Conservation (phyloP, 2,888 invertebrate species). For the Bursaphelenchus okinawaensis region DNA sequence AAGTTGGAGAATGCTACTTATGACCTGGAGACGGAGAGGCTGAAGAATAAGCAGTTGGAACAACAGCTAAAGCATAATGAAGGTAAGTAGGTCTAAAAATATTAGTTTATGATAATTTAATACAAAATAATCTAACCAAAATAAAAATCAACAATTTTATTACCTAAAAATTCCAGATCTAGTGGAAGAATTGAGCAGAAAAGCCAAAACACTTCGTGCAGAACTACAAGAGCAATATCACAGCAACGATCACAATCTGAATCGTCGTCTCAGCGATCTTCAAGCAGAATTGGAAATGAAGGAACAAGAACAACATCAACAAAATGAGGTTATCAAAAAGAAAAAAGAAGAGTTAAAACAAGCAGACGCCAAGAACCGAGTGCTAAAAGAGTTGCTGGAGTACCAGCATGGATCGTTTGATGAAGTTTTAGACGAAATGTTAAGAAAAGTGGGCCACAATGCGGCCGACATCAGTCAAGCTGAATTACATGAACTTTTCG, state of each 20-base stretch:
- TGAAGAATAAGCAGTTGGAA: constrained; percentile 21
- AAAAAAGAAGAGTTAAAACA: not conserved
- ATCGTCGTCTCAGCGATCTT: not conserved
- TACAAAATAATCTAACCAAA: constrained; percentile 9
- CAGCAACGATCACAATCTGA: not conserved
- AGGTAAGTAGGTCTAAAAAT: constrained; percentile 11
- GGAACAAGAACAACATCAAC: not conserved
- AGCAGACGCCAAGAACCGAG: not conserved
- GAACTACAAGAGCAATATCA: constrained; percentile 23
- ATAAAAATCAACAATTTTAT: no score
- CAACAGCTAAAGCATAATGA: constrained; percentile 3
- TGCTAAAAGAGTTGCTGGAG: not conserved
- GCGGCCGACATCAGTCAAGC: constrained; percentile 28
- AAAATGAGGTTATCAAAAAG: not conserved
- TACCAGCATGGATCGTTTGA: constrained; percentile 5
- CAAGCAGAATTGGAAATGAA: not conserved
- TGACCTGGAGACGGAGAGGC: constrained; percentile 13
- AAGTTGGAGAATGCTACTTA: constrained; percentile 9
- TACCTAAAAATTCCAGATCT: not conserved
- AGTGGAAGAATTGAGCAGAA: constrained; percentile 1
- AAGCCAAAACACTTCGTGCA: not conserved
- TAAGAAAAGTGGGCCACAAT: not conserved
- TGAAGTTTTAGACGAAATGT: constrained; percentile 1
- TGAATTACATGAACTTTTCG: constrained; percentile 29
- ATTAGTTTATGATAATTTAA: constrained; percentile 4